Base-by-base conservation (phyloP, 2,888 invertebrate species). In the Dorcus hopei region DNA sequence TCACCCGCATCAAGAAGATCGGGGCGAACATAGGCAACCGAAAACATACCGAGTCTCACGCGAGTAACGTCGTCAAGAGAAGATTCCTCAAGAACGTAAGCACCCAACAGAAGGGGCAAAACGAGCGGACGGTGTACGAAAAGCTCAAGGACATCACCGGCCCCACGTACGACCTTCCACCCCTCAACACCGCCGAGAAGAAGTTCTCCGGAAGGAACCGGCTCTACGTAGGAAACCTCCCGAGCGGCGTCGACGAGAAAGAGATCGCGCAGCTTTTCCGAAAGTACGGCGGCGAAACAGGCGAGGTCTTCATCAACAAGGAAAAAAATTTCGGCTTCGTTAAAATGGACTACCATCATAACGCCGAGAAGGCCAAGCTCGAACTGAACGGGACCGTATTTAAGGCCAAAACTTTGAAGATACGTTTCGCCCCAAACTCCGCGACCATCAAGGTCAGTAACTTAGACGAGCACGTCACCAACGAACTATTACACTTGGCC, bases 281-380 rank as follows among this genome's bases (percentile, higher is more conserved):
- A 60, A 85, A 89, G 40, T 96, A 85, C 79, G 26, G 19, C 19
- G 99, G 99, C 39, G 97, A 97, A 82, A 86, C 91, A 49, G 87
- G 91, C 9, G 97, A 98, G 77, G 81, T 94, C 33, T 99, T 96
- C 76, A 82, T 97, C 11, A 97, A 97, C 77, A 90, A 94, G 61
- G 92, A 93, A 59, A 97, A 97, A 77, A 96, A 95, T 75, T 99
- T 98, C 81, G 97, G 95, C 33, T 99, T 99, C 77, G 88, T 97
- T 54, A 87, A 94, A 80, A 81, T 96, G 93, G 97, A 97, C 77
- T 97, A 89, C 72, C 88, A 95, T 74, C 85, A 87, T 1, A 95
- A 93, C 81, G 97, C 97, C 38, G 97, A 97, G 77, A 91, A 89
- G 71, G 98, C 97, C 9, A 97, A 97, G 77, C 87, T 91, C 55